A percentile compares a stretch with the other conserved stretches of the same genome.
These are phyloP conservation scores for Intellagama lesueurii DNA, from an alignment of 2,797 vertebrate genomes.

Conservation along the genomic window DNA sequence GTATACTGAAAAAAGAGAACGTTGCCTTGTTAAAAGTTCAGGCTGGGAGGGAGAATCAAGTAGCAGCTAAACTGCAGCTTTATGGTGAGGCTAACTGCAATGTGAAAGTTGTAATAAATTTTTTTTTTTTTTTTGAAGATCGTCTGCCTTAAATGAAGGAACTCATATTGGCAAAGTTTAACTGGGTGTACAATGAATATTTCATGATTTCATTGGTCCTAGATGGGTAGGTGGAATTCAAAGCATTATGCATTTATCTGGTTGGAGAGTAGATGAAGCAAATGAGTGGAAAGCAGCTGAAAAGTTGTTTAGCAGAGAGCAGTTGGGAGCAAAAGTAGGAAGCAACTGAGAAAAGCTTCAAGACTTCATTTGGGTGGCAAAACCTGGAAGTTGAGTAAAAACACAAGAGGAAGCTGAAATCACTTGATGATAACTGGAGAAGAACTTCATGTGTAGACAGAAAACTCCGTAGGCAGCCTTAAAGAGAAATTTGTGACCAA, in stretches of 20 bases:
- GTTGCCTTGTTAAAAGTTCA: no score
- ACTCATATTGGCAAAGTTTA: background rate
- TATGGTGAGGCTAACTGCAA: background rate
- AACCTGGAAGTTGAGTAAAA: no score
- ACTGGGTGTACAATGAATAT: background rate
- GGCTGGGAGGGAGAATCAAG: no score
- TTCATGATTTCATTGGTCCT: background rate
- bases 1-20: no score
- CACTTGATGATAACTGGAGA: no score
- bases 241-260: background rate
- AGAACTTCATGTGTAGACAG: no score
- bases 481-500: background rate
- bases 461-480: background rate
- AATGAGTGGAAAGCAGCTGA: background rate
- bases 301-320: background rate
- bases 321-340: background rate
- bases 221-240: background rate
- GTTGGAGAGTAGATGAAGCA: background rate
- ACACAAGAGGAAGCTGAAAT: no score
- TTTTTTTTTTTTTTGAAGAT: background rate
- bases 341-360: no score
- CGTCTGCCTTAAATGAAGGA: background rate
- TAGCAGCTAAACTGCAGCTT: background rate
- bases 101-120: no score
- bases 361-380: background rate